Percentiles rank a stretch among this genome's conserved stretches.
Evolutionary conservation across 1,140 invertebrate species (phyloP).

Genomic region (Formica exsecta): DNA sequence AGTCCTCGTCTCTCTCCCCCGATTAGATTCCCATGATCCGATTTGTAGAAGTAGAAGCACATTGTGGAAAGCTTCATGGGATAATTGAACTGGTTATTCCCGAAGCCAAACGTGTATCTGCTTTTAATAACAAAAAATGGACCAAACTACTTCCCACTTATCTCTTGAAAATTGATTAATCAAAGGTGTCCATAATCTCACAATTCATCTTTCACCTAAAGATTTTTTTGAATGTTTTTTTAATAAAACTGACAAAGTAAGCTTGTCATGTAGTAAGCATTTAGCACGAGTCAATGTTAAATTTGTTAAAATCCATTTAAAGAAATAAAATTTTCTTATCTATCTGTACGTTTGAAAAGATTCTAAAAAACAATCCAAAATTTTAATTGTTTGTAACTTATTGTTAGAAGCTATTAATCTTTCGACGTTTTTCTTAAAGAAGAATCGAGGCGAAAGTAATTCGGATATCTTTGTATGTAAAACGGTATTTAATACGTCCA

Average conservation of each 20-base stretch:
- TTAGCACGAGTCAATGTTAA: neutral
- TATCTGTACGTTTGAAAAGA: neutral
- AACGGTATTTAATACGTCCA: too few species aligned
- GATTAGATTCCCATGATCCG: constrained; percentile 60
- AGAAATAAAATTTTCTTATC: neutral
- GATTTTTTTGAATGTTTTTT: neutral
- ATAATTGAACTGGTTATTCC: constrained; percentile 33
- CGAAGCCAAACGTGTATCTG: neutral
- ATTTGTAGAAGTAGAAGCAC: constrained; percentile 47
- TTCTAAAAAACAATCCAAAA: neutral
- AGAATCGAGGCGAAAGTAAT: neutral
- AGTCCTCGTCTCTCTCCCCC: constrained; percentile 12
- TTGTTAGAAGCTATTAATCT: neutral
- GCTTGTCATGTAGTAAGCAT: neutral
- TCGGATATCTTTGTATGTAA: neutral
- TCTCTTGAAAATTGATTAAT: neutral
- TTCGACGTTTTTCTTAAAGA: neutral
- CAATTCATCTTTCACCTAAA: neutral
- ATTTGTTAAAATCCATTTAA: neutral
- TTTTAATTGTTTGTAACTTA: neutral
- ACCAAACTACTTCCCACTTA: neutral
- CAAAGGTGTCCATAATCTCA: neutral
- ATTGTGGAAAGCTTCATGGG: constrained; percentile 19
- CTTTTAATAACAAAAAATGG: neutral
- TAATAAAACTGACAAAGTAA: neutral